phyloP scores from a whole-genome alignment of 2,888 invertebrate species.

The Caenorhabditis sinica region DNA sequence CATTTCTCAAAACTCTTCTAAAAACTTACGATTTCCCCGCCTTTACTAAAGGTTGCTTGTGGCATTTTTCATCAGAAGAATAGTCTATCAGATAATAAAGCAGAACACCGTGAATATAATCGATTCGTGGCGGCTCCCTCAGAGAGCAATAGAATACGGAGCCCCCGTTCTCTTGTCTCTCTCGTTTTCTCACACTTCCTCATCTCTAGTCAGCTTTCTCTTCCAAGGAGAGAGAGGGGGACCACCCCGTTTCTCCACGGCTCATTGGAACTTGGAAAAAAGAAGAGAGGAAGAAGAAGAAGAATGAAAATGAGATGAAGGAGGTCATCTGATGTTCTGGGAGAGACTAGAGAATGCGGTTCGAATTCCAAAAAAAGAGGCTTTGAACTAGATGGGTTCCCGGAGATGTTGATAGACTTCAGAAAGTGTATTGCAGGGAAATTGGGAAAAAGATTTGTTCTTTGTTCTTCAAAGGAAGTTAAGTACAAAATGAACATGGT shows the following conservation, averaged over 20 bases:
- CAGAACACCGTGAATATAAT: conserved; percentile 7
- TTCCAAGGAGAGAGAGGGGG: neutral
- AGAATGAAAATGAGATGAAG: neutral
- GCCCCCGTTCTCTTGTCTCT: conserved; percentile 1
- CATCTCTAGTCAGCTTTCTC: conserved; percentile 1
- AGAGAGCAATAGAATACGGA: conserved; percentile 23
- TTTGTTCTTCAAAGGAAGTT: too few species aligned
- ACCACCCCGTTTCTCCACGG: conserved; percentile 18
- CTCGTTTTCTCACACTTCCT: neutral
- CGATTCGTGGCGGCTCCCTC: conserved; percentile 26
- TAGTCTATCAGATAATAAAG: neutral
- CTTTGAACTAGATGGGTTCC: too few species aligned
- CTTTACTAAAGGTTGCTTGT: neutral
- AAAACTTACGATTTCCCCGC: conserved; percentile 31
- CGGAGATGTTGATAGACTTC: too few species aligned
- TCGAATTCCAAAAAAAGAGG: neutral
- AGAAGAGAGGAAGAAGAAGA: too few species aligned
- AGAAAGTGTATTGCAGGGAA: too few species aligned
- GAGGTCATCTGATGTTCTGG: neutral
- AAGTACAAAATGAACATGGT: too few species aligned
- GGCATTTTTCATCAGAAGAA: conserved; percentile 25
- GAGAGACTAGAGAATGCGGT: neutral
- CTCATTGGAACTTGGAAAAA: conserved; percentile 26
- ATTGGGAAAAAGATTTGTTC: too few species aligned
- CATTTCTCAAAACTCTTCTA: neutral